Conservation (phyloP, 2,888 invertebrate genomes). For the Frankliniella intonsa region DNA sequence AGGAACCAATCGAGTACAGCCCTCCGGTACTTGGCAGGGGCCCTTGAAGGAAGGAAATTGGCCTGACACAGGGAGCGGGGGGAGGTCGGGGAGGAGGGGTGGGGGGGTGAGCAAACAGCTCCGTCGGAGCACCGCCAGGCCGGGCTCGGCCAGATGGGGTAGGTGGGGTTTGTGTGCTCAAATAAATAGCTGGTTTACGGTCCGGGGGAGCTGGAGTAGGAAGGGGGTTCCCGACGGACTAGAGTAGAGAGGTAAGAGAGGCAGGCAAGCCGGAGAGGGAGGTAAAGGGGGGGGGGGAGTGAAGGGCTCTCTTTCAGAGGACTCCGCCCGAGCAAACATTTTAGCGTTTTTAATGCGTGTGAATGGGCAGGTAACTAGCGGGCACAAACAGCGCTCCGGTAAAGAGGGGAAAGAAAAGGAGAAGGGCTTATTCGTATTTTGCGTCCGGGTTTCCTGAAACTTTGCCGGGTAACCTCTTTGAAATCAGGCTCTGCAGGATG, state of each 20-base stretch:
- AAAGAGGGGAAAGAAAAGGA: not conserved
- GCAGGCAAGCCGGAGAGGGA: too few species aligned
- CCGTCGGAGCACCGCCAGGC: constrained; percentile 33
- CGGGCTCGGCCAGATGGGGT: constrained; percentile 37
- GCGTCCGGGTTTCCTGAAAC: not conserved
- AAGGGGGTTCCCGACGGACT: not conserved
- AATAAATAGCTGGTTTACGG: constrained; percentile 5
- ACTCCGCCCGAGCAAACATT: not conserved
- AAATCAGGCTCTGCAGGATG: too few species aligned
- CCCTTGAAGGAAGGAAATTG: not conserved
- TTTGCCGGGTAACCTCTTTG: too few species aligned
- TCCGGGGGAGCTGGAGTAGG: not conserved
- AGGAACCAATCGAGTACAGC: constrained; percentile 49
- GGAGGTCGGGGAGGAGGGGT: constrained; percentile 36
- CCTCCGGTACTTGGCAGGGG: constrained; percentile 42
- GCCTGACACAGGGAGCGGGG: constrained; percentile 27
- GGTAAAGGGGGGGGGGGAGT: not conserved
- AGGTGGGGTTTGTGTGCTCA: not conserved
- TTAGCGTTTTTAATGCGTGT: constrained; percentile 14
- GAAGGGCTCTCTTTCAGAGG: not conserved
- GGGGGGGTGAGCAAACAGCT: constrained; percentile 34
- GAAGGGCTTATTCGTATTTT: not conserved
- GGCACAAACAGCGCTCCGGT: not conserved
- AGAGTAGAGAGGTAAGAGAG: too few species aligned
- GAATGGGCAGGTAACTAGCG: constrained; percentile 27